Evolutionary conservation across 2,797 vertebrate genomes (phyloP), one percentile per base, ranked within the genome.

Genomic region (Scleropages formosus): DNA sequence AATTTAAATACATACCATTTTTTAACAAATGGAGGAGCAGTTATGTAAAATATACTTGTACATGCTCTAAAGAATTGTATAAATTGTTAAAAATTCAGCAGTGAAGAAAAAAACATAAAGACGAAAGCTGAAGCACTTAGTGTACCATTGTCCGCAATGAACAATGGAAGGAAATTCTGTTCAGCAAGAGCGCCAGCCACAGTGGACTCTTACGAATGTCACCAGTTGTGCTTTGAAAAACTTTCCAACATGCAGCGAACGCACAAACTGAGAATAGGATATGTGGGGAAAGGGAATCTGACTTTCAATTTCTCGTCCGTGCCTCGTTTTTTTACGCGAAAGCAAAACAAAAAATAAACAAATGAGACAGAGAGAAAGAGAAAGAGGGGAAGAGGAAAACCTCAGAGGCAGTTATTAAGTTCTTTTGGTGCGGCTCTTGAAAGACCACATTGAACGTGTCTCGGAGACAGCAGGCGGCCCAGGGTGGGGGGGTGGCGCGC

Each of bases 371-470:
- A 61, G 7, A 65, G 75, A 58, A 15, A 44, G 84, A 86, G 83
- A 73, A 79, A 80, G 9, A n/a, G 82, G 83, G 87, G 84, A 86
- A 87, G 86, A 88, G 80, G 79, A 80, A 84, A 82, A 7, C 24
- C n/a, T 47, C n/a, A 83, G 84, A 69, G 58, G 79, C 22, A 47
- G 18, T 67, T 46, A 46, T 46, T 46, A 39, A 3, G 9, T 9
- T 46, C 15, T 39, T 71, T 18, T 59, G 49, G 24, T 4, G 26
- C 56, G 15, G 68, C 24, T 71, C 47, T 70, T 20, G 24, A 70
- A n/a, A 70, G 11, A 13, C 46, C 46, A 26, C 49, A 8, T 22
- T 24, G 51, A 53, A 47, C 1, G 70, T 56, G 24, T 24, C 20
- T 8, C 15, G 20, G 22, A 13, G 15, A 18, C 31, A 20, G 18